Conservation (phyloP, 2,888 invertebrate genomes). For the Rhingia rostrata region DNA sequence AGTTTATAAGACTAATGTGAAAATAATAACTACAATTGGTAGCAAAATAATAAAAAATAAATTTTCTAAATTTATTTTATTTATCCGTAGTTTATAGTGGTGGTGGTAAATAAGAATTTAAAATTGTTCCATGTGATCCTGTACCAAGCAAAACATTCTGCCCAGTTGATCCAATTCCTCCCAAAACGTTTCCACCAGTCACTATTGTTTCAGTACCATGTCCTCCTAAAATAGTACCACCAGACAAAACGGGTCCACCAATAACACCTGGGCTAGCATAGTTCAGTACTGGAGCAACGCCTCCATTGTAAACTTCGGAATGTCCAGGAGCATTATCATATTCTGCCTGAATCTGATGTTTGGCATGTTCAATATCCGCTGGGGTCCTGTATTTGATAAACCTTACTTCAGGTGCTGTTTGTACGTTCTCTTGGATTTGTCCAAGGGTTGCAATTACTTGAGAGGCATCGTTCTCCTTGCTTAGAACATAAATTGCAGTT, state of each 20-base stretch:
- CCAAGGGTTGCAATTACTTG: slow-evolving; percentile 74
- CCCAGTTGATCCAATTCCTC: neutral
- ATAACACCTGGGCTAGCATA: slow-evolving; percentile 75
- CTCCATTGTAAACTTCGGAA: slow-evolving; percentile 77
- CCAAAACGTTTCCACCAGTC: neutral
- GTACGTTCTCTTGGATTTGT: slow-evolving; percentile 76
- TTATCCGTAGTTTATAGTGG: neutral
- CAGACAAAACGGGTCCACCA: neutral
- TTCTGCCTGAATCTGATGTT: slow-evolving; percentile 79
- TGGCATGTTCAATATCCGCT: slow-evolving; percentile 79
- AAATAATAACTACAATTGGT: no score
- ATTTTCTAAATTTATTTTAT: no score
- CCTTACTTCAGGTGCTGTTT: slow-evolving; percentile 79
- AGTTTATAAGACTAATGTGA: no score
- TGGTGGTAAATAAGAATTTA: neutral
- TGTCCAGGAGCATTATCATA: slow-evolving; percentile 78
- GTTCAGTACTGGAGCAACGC: slow-evolving; percentile 79
- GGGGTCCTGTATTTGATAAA: slow-evolving; percentile 80
- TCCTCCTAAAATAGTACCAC: no score
- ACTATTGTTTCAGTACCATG: neutral
- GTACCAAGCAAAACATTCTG: neutral
- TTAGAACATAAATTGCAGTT: no score
- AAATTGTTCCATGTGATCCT: neutral
- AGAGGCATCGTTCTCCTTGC: no score
- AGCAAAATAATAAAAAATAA: no score